These are phyloP conservation scores for Varanus salvator DNA, from an alignment of 2,113 vertebrate species.

Conservation along the genomic window DNA sequence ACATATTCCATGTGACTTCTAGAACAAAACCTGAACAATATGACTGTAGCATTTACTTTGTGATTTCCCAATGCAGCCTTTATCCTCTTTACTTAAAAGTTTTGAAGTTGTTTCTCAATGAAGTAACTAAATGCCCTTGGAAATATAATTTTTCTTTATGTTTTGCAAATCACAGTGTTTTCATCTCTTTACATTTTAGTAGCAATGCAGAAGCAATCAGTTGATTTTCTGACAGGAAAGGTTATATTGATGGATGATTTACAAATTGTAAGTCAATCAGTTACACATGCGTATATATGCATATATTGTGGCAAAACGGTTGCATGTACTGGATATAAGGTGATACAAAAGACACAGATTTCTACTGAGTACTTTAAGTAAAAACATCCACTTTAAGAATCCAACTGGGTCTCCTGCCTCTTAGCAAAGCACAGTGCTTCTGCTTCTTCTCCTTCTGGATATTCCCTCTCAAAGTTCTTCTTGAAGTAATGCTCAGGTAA, in stretches of 20 bases:
- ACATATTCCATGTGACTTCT: not conserved
- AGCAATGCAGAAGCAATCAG: not conserved
- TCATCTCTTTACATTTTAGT: not conserved
- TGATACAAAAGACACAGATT: not conserved
- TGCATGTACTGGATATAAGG: not conserved
- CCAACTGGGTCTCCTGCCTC: too few relatives aligned
- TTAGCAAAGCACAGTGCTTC: too few relatives aligned
- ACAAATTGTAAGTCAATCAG: not conserved
- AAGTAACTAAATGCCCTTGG: not conserved
- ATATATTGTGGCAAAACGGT: not conserved
- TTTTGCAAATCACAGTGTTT: not conserved
- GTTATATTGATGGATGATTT: conserved; percentile 2
- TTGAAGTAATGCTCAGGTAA: too few relatives aligned
- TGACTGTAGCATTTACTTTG: not conserved
- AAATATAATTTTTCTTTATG: not conserved
- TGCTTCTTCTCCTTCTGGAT: too few relatives aligned
- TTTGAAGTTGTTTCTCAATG: not conserved
- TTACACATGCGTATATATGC: too few relatives aligned
- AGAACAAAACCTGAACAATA: not conserved
- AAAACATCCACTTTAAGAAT: not conserved
- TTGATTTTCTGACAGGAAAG: conserved; percentile 7
- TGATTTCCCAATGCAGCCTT: not conserved
- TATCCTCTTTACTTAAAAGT: not conserved
- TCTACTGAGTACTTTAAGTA: not conserved
- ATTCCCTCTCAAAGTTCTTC: too few relatives aligned